Conservation (phyloP, 2,888 invertebrate species). For the Cheilosia vernalis region DNA sequence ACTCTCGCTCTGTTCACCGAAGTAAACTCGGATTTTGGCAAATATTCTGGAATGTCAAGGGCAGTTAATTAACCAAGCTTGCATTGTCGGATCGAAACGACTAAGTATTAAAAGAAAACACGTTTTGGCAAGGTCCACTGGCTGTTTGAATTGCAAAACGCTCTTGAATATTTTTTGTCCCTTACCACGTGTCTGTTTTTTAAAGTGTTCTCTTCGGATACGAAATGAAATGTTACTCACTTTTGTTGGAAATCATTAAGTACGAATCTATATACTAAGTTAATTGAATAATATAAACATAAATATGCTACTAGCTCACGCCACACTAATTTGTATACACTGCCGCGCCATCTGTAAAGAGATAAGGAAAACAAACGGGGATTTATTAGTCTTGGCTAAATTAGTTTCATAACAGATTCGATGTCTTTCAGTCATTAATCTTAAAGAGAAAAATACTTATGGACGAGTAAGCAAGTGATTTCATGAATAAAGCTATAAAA, state of each 20-base stretch:
- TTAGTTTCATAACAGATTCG: background rate
- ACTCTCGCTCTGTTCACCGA: slow-evolving; percentile 93
- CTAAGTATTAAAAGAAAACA: slow-evolving; percentile 50
- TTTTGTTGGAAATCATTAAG: slow-evolving; percentile 91
- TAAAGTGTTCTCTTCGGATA: background rate
- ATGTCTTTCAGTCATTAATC: too few relatives aligned
- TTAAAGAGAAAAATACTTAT: too few relatives aligned
- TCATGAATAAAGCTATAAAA: too few relatives aligned
- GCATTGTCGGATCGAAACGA: slow-evolving; percentile 1
- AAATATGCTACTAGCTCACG: slow-evolving; percentile 95
- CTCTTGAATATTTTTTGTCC: background rate
- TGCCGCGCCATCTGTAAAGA: slow-evolving; percentile 94
- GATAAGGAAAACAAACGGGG: background rate
- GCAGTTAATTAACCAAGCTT: background rate
- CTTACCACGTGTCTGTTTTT: slow-evolving; percentile 42
- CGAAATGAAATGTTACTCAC: slow-evolving; percentile 83
- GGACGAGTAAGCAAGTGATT: too few relatives aligned
- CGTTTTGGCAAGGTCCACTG: slow-evolving; percentile 47
- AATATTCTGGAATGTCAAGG: slow-evolving; percentile 88
- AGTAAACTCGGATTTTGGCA: slow-evolving; percentile 93
- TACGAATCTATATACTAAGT: slow-evolving; percentile 93
- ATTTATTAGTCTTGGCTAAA: background rate
- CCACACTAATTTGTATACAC: slow-evolving; percentile 98
- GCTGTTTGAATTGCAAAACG: slow-evolving; percentile 38
- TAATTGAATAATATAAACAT: slow-evolving; percentile 93